Conservation (phyloP, 2,113 vertebrate species). For the Phylloscopus trochilus region DNA sequence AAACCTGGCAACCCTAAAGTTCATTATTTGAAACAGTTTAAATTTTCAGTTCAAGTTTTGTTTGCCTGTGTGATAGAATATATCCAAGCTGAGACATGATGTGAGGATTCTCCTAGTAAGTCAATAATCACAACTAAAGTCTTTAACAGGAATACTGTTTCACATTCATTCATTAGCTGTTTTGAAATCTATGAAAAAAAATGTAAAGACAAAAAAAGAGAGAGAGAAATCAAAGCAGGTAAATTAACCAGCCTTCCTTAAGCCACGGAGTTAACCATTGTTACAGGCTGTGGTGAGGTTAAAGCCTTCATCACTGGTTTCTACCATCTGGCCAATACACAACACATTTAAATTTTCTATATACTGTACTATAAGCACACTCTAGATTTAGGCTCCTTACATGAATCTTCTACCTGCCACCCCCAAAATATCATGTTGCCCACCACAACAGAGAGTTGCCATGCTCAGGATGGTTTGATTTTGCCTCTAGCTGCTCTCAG, state of each 20-base stretch:
- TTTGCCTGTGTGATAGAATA: not conserved
- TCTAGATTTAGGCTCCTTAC: not conserved
- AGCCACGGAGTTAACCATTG: not conserved
- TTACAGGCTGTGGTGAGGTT: not conserved
- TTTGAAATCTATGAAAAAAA: not conserved
- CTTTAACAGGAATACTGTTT: not conserved
- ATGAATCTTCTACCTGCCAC: not conserved
- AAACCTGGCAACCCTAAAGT: not conserved
- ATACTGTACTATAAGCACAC: not conserved
- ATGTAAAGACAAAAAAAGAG: no score
- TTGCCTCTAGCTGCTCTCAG: not conserved
- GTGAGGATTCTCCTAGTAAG: not conserved
- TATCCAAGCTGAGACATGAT: not conserved
- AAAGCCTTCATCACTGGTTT: not conserved
- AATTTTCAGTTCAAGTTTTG: not conserved
- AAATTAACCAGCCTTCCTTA: not conserved
- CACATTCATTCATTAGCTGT: not conserved
- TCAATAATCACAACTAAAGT: not conserved
- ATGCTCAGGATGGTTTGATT: not conserved
- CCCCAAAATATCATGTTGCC: fast-evolving
- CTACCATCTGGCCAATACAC: not conserved
- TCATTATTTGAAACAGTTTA: not conserved
- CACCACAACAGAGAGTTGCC: not conserved
- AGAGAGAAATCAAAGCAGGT: not conserved
- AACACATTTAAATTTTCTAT: not conserved